Evolutionary conservation across 2,113 vertebrate genomes (phyloP).

Genomic region (Carollia perspicillata): DNA sequence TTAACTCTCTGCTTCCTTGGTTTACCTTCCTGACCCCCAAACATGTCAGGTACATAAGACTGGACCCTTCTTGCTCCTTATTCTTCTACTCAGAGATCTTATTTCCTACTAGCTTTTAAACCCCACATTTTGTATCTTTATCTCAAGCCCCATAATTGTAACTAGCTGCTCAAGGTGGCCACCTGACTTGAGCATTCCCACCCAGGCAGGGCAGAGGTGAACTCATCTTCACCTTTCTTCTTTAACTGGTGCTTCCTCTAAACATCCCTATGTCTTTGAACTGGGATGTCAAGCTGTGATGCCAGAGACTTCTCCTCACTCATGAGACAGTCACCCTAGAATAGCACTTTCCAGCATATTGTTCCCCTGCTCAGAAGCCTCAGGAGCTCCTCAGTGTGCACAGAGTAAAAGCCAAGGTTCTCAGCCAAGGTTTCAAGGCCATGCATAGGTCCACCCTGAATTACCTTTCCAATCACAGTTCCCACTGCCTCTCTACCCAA

Average conservation of each 20-base stretch:
- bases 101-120: constrained; percentile 2
- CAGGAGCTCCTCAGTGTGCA: background rate
- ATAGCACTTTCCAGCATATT: background rate
- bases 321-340: background rate
- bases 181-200: background rate
- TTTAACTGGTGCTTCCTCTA: background rate
- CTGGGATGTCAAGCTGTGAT: background rate
- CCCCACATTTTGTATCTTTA: background rate
- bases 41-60: background rate
- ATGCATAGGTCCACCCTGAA: background rate
- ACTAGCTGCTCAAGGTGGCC: background rate
- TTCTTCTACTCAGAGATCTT: background rate
- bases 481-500: background rate
- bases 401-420: background rate
- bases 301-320: background rate
- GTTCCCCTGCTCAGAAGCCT: background rate
- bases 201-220: background rate
- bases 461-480: background rate
- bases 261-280: background rate
- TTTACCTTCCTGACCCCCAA: background rate
- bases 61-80: background rate
- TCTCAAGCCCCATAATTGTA: background rate
- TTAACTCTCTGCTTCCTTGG: background rate
- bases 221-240: background rate
- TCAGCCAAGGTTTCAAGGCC: background rate